Evolutionary conservation across 2,113 vertebrate species (phyloP), one percentile per base, ranked within the genome.

Genomic region (Corydoras sp.): DNA sequence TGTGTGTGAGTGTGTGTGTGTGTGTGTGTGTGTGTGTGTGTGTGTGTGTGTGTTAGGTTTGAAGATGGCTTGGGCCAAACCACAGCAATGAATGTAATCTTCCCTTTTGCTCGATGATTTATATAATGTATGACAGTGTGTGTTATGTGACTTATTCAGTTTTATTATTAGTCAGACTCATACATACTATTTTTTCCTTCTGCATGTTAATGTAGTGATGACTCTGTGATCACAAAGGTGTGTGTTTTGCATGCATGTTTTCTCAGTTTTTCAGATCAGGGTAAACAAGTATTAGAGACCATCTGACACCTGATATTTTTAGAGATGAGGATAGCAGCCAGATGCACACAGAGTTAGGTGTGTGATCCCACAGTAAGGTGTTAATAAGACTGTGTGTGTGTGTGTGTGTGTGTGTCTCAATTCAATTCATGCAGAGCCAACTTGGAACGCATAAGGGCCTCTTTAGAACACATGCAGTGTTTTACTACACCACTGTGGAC

Each of bases 241-340:
- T 53, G 10, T 71, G 49, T 60, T 13, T 65, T 73, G 30, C 35
- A 43, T 59, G 13, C 8, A n/a, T 9, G 18, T 50, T 50, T 73
- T 31, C 2, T 24, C 18, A 24, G 2, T 50, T 73, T 31, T 24
- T 24, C 18, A 24, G 2, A 54, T 31, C 54, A 61, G n/a, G 54
- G 51, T 53, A 43, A 58, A 48, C 29, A 31, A 43, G 62, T 65
- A 49, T n/a, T n/a, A 53, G 12, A 11, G 49, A 73, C 35, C 49
- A 68, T 10, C 14, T 53, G 62, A 59, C 51, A 58, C n/a, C 12
- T 59, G 18, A 53, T 66, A 61, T 54, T 73, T 73, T 61, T 61
- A 73, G 58, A 51, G 48, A 54, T 3, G 3, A 67, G 48, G 51
- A 67, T n/a, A 13, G 30, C n/a, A 73, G 71, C 71, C 64, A 73